Evolutionary conservation across 2,113 vertebrate species (phyloP), one percentile per base, ranked within the genome.

Genomic region (Ranitomeya variabilis): DNA sequence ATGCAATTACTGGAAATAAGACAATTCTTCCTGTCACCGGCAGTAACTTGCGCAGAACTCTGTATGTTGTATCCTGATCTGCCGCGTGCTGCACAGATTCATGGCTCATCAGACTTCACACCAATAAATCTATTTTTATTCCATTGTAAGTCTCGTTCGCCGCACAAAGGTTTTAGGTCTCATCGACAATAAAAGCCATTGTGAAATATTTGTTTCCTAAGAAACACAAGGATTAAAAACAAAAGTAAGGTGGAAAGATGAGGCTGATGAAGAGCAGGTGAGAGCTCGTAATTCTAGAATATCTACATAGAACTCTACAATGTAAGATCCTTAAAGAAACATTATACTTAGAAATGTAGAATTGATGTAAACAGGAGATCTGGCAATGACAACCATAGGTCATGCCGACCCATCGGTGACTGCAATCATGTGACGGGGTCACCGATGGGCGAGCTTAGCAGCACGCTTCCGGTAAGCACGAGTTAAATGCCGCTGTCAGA

Each of bases 1-100:
- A 62, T 19, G 55, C 62, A 37, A 81, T 81, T 81, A 62, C 57
- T 81, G 57, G 79, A 81, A 81, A 37, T 62, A 18, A 62, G 15
- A 60, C 79, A 60, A 45, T 81, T 81, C 55, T 59, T 12, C 23
- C 55, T 81, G 79, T 81, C 79, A 62, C 23, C 1, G 15, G 79
- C 15, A 81, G 73, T 76, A 76, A 62, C 57, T 10, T 81, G 79
- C 9, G 79, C 55, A 1, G 4, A 19, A 16, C 26, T 16, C 31
- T 60, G 55, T 45, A 62, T 60, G 79, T 57, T 79, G 21, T 57
- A 5, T 57, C 8, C 77, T 23, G 52, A 79, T 13, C 4, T 14
- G 5, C 57, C 19, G n/a, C 19, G 12, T 19, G 57, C 79, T 0
- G 23, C 23, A 18, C 11, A 26, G 8, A 26, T 80, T 80, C 54